Evolutionary conservation across 2,113 vertebrate genomes (phyloP), one percentile per base, ranked within the genome.

Genomic region (Psilopsiagon aurifrons): DNA sequence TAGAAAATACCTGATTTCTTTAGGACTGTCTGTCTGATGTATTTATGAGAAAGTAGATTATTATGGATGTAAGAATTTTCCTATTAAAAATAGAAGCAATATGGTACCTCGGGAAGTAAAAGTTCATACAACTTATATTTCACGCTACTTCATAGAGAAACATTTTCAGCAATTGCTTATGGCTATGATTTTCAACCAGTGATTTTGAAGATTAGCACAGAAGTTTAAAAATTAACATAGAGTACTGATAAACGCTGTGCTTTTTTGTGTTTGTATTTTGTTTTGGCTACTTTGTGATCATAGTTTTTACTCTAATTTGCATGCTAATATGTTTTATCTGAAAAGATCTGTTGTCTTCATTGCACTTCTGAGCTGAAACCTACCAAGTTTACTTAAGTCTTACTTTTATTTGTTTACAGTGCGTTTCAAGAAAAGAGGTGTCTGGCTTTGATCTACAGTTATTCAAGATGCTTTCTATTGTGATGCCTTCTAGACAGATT

Each of bases 241-340:
- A 70, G 10, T 41, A 55, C 15, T 76, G 66, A 37, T 82, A 64
- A 91, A 93, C 86, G 75, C 63, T 83, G 51, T 90, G 69, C 13
- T 92, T 93, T 93, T 94, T 75, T 93, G 17, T 95, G 71, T 13
- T 69, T 73, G 76, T 64, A n/a, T 63, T 59, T 86, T 66, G 11
- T 81, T 70, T 44, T 51, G 73, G 43, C 20, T 63, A 7, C 23
- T 88, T 59, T 67, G 22, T 81, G 17, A 64, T 85, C 13, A 20
- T 2, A 5, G 18, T 71, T 97, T 95, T 94, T 87, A n/a, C 73
- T 66, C 54, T 69, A 37, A 78, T 84, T 79, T 76, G 39, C 57
- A 31, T 57, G 33, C 39, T 79, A 46, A 78, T 64, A 66, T 79
- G 23, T 83, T 89, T 91, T 82, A 28, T 76, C 27, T 71, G 64